Percentiles rank a stretch among this genome's conserved stretches.
Evolutionary conservation across 2,113 vertebrate genomes (phyloP).

Genomic region (Heterochromis multidens): DNA sequence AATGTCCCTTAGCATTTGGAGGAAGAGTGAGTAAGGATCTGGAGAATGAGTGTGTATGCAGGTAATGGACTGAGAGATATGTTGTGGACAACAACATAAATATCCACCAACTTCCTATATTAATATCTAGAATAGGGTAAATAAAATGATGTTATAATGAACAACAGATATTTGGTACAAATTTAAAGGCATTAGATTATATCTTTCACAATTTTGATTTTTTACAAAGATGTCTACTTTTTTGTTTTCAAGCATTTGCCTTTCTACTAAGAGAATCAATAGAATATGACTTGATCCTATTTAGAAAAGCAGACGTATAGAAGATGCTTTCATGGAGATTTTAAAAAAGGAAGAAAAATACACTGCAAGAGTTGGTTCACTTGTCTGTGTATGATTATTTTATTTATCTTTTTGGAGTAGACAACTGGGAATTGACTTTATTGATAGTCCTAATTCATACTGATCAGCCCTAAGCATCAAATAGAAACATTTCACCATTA

Average conservation of each 20-base stretch:
- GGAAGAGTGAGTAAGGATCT: slow-evolving; percentile 5
- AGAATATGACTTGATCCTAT: not conserved
- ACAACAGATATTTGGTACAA: not conserved
- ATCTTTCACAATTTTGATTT: not conserved
- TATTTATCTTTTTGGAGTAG: not conserved
- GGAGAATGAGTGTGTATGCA: not conserved
- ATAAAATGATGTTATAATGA: not conserved
- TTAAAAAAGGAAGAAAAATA: not conserved
- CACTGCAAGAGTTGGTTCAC: not conserved
- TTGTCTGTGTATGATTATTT: not conserved
- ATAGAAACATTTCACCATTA: not conserved
- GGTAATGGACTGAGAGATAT: not conserved
- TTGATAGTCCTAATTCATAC: slow-evolving; percentile 2
- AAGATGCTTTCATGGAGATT: not conserved
- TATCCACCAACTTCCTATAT: not conserved
- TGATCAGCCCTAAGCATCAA: slow-evolving; percentile 1
- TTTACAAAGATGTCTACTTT: not conserved
- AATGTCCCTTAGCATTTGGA: slow-evolving; percentile 31
- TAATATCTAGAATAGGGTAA: not conserved
- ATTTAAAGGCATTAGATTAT: not conserved
- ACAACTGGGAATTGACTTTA: not conserved
- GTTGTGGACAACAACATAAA: not conserved
- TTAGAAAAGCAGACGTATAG: not conserved
- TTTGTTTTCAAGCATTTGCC: not conserved
- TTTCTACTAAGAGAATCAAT: not conserved